These are phyloP conservation scores for Nephila pilipes DNA, from an alignment of 1,140 invertebrate genomes.

Conservation along the genomic window DNA sequence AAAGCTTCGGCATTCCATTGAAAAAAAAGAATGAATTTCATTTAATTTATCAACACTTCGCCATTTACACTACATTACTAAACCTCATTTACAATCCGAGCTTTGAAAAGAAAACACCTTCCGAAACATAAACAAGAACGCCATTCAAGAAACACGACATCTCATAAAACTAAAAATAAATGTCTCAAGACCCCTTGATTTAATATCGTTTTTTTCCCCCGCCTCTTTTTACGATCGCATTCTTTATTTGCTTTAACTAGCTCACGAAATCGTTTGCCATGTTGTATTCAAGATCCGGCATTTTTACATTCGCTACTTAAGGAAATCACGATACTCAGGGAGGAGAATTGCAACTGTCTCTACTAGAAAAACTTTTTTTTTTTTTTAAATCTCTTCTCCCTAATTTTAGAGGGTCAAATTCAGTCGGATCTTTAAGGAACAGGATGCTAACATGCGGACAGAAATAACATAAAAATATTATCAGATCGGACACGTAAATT, in stretches of 20 bases:
- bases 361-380: too few relatives aligned
- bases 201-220: background rate
- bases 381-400: too few relatives aligned
- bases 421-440: background rate
- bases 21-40: too few relatives aligned
- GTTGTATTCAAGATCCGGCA: background rate
- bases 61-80: too few relatives aligned
- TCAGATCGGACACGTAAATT: background rate
- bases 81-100: background rate
- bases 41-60: too few relatives aligned
- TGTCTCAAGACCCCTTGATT: background rate
- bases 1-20: too few relatives aligned
- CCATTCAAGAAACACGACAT: background rate
- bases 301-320: background rate
- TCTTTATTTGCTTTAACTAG: background rate
- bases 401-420: background rate
- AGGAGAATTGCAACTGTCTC: too few relatives aligned
- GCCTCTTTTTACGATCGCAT: background rate
- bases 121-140: background rate
- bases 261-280: background rate
- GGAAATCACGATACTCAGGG: background rate
- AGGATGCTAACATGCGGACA: background rate
- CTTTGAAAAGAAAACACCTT: background rate
- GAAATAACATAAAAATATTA: background rate
- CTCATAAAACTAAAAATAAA: background rate